Base-by-base conservation (phyloP, 2,888 invertebrate genomes). In the Drosophila mulleri region DNA sequence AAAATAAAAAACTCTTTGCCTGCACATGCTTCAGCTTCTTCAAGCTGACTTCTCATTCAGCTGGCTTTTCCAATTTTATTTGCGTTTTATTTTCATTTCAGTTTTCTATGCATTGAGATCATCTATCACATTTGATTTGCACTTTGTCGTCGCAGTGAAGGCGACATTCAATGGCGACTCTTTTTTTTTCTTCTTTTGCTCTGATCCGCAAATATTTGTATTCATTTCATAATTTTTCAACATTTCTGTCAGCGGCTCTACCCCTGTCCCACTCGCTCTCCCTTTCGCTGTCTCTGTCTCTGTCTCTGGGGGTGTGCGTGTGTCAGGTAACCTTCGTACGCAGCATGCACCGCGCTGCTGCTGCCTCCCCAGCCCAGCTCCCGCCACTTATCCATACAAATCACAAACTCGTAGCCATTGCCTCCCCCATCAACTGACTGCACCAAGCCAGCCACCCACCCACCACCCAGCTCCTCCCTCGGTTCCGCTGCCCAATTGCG, bases 141-240 rank as follows among this genome's bases (percentile, higher is more conserved):
- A 77, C 65, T 82, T 78, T 84, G 84, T 87, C 82, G 79, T 67
- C 76, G 62, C 69, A 70, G 61, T 69, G 80, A 80, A 84, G 78
- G 82, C 75, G 68, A 71, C 70, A 68, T 66, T 67, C 72, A 72
- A 72, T 67, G 71, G 64, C 65, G 63, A 76, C 71, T 65, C 75
- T 73, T 70, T 52, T 65, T 39, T 48, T 65, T 39, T 48, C 6
- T 26, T 29, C 3, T 29, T 29, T 29, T 7, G 58, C 83, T 74
- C 70, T 81, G 83, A 86, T 81, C 75, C 78, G 52, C 76, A 82
- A 83, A 82, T 84, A 88, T 87, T 80, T 84, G 84, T 82, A 77
- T 87, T 82, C 74, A 87, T 86, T 88, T 88, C 78, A 83, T 82
- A 83, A 83, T 84, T 80, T 78, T 74, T 80, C 74, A 77, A 45